Conservation (phyloP, 2,113 vertebrate genomes). For the Sprattus sprattus region DNA sequence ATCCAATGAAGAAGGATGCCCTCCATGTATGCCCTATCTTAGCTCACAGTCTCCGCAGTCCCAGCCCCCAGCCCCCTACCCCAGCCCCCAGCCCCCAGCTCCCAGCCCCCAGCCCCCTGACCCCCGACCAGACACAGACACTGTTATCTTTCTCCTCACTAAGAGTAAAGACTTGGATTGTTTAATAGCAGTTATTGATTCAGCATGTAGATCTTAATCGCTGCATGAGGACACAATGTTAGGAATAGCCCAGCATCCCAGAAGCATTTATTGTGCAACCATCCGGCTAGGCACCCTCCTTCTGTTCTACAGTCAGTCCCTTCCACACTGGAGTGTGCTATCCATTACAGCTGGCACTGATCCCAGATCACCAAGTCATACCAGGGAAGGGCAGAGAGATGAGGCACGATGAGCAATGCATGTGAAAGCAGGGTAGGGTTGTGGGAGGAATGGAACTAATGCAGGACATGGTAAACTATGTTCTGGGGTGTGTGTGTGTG, state of each 20-base stretch:
- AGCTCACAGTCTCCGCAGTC: not conserved
- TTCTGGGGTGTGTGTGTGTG: not conserved
- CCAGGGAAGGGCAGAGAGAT: not conserved
- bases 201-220: not conserved
- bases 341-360: not conserved
- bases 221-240: not conserved
- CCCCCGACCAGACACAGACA: too few species aligned
- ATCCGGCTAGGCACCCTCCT: not conserved
- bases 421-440: not conserved
- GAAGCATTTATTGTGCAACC: not conserved
- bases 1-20: not conserved
- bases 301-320: not conserved
- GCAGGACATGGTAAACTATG: not conserved
- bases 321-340: not conserved
- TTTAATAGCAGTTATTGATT: not conserved
- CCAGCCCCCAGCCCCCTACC: not conserved
- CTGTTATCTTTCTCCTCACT: not conserved
- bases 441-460: not conserved
- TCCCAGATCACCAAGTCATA: not conserved
- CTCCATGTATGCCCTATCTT: not conserved
- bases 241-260: not conserved
- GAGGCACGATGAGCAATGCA: not conserved
- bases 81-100: too few species aligned
- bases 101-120: too few species aligned
- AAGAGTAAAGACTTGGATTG: not conserved